Conservation (phyloP, 2,797 vertebrate genomes). For the Peromyscus nudipes region DNA sequence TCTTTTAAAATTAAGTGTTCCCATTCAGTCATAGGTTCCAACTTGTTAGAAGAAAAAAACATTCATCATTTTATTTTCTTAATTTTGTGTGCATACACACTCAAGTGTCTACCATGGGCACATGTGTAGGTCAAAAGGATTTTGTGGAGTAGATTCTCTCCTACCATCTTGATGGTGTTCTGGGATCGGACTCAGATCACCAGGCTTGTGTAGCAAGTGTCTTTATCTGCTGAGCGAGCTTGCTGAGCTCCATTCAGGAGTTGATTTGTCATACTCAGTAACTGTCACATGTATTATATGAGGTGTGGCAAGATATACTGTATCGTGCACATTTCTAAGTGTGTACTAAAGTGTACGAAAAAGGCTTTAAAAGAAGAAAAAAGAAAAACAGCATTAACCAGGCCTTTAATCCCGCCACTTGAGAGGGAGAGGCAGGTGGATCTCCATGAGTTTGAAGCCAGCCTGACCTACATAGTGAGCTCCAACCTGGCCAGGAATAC, state of each 20-base stretch:
- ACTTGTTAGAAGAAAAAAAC: constrained; percentile 57
- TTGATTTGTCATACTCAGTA: constrained; percentile 45
- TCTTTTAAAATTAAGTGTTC: constrained; percentile 32
- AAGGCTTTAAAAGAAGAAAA: neutral
- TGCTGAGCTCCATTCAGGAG: neutral
- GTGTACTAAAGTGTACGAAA: neutral
- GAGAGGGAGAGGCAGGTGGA: neutral
- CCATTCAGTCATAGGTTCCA: constrained; percentile 27
- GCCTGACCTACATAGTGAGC: neutral
- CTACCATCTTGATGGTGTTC: neutral
- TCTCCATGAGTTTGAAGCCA: neutral
- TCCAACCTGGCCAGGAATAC: neutral
- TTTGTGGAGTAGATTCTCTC: neutral
- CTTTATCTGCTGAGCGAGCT: neutral
- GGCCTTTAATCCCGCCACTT: neutral
- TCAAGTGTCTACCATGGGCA: neutral
- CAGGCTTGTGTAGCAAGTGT: neutral
- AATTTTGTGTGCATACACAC: neutral
- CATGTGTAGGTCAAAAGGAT: neutral
- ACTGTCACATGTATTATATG: neutral
- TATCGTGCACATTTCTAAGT: neutral
- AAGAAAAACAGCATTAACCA: neutral
- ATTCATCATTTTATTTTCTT: neutral
- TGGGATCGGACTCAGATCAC: neutral
- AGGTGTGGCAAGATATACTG: constrained; percentile 24